Base-by-base conservation (phyloP, 1,140 invertebrate species). In the Panagrolaimus sp. region DNA sequence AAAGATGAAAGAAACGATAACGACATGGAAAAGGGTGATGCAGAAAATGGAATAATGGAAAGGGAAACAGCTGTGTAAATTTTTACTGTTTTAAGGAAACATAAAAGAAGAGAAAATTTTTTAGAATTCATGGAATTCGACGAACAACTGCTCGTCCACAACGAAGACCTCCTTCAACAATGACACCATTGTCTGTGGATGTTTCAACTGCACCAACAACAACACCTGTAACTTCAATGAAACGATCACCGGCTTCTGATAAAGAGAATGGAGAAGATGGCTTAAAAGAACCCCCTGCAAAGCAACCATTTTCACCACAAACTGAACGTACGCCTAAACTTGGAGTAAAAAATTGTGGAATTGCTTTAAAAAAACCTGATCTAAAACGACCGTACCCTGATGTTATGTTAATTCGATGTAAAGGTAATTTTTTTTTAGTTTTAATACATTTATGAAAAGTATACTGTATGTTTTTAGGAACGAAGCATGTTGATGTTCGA, bases 401-500 rank as follows among this genome's bases (percentile, higher is more conserved):
- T 58, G 52, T 58, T 5, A 58, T 58, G 52, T 58, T 58, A 28
- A 58, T 58, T 21, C 52, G 52, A 12, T 58, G 52, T 21, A 58
- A 58, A 58, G 52, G 52, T 58, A 28, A 24, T 12, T 52, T 52
- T 52, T 15, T 52, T 9, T n/a, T n/a, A n/a, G n/a, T n/a, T n/a
- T n/a, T n/a, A n/a, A n/a, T n/a, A n/a, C n/a, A n/a, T n/a, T n/a
- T n/a, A n/a, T n/a, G n/a, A n/a, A n/a, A n/a, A n/a, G n/a, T n/a
- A n/a, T n/a, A n/a, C n/a, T n/a, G n/a, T n/a, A n/a, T n/a, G n/a
- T n/a, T n/a, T n/a, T n/a, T n/a, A n/a, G n/a, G n/a, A n/a, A n/a
- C n/a, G 52, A 62, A 62, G 58, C 28, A 65, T 10, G 63, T 65
- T 17, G 64, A 65, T 65, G 64, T 73, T 5, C 72, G 72, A 2